phyloP scores from a whole-genome alignment of 1,140 invertebrate genomes.

The Dreissena rostriformis region DNA sequence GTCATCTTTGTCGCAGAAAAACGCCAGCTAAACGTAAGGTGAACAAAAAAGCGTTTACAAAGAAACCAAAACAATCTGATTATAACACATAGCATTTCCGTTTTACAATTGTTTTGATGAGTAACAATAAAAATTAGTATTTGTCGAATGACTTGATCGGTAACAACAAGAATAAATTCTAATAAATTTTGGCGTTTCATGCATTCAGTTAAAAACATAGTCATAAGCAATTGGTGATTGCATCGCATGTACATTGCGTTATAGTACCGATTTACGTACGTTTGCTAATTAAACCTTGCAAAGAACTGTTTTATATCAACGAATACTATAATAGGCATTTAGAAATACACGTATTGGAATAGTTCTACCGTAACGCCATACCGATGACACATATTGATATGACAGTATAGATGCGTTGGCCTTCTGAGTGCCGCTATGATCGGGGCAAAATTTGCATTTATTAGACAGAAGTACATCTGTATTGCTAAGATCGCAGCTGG shows the following conservation, averaged over 20 bases:
- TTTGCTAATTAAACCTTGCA: too few relatives aligned
- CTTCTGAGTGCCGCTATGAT: background rate
- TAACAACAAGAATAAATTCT: background rate
- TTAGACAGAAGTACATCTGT: background rate
- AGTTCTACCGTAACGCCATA: background rate
- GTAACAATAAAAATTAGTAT: background rate
- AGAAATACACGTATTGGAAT: background rate
- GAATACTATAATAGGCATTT: background rate
- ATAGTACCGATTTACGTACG: too few relatives aligned
- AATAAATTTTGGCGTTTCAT: background rate
- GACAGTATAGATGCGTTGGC: background rate
- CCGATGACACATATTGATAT: background rate
- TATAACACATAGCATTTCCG: background rate
- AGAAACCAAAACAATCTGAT: background rate
- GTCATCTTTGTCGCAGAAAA: conserved; percentile 31
- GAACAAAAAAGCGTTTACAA: background rate
- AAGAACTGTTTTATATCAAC: background rate
- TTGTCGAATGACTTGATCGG: background rate
- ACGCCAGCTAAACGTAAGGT: background rate
- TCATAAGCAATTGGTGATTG: too few relatives aligned
- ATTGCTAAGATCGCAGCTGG: too few relatives aligned
- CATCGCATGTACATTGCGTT: too few relatives aligned
- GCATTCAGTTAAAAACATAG: too few relatives aligned
- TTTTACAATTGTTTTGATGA: background rate
- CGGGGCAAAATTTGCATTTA: background rate